A percentile compares a stretch with the other conserved stretches of the same genome.
phyloP scores from a whole-genome alignment of 2,797 vertebrate genomes.

The Avahi laniger region DNA sequence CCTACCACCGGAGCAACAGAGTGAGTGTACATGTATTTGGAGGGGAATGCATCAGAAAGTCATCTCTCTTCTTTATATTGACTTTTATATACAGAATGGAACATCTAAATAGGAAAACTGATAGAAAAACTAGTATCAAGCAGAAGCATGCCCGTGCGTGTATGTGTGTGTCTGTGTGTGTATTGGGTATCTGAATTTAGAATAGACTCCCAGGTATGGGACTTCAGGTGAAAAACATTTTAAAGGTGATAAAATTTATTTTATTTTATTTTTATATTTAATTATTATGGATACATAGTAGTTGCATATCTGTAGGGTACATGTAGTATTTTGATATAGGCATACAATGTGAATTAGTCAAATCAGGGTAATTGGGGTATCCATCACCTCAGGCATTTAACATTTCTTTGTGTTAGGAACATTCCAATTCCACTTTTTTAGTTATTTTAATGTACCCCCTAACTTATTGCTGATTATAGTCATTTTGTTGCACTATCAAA shows the following conservation, averaged over 20 bases:
- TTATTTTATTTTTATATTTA: too few species aligned
- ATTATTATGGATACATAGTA: too few species aligned
- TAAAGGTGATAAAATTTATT: background rate
- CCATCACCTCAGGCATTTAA: too few species aligned
- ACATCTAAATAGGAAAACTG: background rate
- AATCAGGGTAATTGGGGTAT: too few species aligned
- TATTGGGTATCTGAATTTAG: background rate
- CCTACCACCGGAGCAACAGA: background rate
- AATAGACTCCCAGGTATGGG: background rate
- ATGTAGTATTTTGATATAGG: too few species aligned
- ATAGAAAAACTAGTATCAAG: background rate
- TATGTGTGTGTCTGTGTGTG: background rate
- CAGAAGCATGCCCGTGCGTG: background rate
- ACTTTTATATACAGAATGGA: background rate
- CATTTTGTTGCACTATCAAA: too few species aligned
- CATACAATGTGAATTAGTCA: too few species aligned
- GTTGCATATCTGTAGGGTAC: too few species aligned
- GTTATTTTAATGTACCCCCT: too few species aligned
- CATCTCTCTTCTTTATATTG: background rate
- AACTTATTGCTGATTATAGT: too few species aligned
- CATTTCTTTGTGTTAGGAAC: too few species aligned
- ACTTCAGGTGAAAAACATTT: background rate
- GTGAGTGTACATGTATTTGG: background rate
- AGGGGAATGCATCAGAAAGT: background rate
- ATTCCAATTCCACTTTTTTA: too few species aligned